phyloP scores from a whole-genome alignment of 2,113 vertebrate genomes.

The Chunga burmeisteri region DNA sequence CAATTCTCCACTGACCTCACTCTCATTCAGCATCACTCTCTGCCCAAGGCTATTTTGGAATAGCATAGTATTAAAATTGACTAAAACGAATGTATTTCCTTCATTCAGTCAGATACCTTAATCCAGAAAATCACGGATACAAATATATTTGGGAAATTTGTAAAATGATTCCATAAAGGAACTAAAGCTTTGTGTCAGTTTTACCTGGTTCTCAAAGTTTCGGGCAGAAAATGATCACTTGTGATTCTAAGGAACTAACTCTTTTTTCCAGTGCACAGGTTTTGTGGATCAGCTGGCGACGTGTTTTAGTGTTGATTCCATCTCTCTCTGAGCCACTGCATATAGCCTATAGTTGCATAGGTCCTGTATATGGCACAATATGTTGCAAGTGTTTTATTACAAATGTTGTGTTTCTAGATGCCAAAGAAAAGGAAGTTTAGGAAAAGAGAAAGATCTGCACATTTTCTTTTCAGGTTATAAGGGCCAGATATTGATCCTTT shows the following conservation, averaged over 20 bases:
- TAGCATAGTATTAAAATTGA: background rate
- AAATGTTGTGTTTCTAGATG: background rate
- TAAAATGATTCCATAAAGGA: background rate
- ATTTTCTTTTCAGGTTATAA: background rate
- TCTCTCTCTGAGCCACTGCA: background rate
- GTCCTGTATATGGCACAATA: background rate
- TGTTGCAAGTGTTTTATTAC: background rate
- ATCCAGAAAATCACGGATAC: background rate
- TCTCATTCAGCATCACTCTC: background rate
- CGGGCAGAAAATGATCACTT: background rate
- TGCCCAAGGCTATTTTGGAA: background rate
- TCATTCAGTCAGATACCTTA: background rate
- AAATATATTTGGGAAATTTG: background rate
- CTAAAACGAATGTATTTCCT: background rate
- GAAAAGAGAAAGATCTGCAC: background rate
- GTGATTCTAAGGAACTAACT: background rate
- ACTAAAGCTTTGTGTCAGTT: background rate
- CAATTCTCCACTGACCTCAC: conserved; percentile 2
- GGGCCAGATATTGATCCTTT: background rate
- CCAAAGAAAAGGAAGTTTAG: background rate
- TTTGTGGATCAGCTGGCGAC: background rate
- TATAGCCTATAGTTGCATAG: background rate
- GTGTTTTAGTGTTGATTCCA: background rate
- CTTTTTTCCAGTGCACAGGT: background rate
- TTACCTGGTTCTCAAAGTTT: background rate